These are phyloP conservation scores for Falco rusticolus DNA, from an alignment of 2,797 vertebrate species.

Conservation along the genomic window DNA sequence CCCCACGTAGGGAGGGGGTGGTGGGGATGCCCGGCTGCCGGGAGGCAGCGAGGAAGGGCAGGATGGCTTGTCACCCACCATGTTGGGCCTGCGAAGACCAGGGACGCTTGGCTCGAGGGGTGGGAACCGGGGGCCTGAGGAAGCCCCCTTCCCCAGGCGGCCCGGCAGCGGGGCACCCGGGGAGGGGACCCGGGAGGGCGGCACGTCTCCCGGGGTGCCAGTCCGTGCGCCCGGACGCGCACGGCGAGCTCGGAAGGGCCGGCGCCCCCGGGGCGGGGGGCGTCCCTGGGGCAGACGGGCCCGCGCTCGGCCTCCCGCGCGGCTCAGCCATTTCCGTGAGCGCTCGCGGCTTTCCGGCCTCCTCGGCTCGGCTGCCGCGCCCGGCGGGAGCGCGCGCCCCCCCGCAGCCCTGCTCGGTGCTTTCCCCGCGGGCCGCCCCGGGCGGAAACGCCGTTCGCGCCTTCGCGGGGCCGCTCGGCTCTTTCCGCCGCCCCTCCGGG, in stretches of 20 bases:
- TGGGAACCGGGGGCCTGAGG: fast-evolving
- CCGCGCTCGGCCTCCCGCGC: neutral
- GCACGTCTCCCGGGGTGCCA: fast-evolving
- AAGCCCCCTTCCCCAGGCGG: too few relatives aligned
- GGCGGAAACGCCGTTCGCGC: conserved; percentile 14
- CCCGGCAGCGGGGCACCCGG: fast-evolving
- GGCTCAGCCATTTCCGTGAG: neutral
- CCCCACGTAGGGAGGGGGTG: fast-evolving
- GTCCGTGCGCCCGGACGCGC: too few relatives aligned
- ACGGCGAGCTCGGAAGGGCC: too few relatives aligned
- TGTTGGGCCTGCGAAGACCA: neutral
- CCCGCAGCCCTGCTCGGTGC: neutral
- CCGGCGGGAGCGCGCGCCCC: too few relatives aligned
- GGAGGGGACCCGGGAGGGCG: too few relatives aligned
- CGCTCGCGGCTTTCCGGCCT: neutral
- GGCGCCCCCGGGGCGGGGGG: too few relatives aligned
- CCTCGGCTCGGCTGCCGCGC: neutral
- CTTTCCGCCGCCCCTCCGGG: neutral
- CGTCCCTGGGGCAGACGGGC: too few relatives aligned
- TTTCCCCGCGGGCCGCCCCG: neutral
- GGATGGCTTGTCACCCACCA: neutral
- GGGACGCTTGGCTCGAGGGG: neutral
- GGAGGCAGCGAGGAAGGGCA: neutral
- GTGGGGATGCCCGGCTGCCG: fast-evolving
- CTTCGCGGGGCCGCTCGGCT: conserved; percentile 18